These are phyloP conservation scores for Melitaea cinxia DNA, from an alignment of 1,140 invertebrate species.

Conservation along the genomic window DNA sequence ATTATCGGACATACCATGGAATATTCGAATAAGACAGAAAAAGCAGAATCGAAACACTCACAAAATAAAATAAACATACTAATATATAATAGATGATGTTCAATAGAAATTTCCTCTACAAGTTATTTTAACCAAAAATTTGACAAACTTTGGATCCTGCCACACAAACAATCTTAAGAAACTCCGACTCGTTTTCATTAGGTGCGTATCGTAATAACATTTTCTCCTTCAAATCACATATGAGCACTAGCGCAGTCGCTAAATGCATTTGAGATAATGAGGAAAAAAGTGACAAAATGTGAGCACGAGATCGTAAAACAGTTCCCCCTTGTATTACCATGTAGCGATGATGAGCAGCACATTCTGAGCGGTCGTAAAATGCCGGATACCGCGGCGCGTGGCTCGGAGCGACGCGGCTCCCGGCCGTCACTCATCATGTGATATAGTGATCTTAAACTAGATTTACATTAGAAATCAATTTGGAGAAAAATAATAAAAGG, in stretches of 20 bases:
- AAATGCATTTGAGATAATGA: not conserved
- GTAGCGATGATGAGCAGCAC: not conserved
- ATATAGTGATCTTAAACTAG: not conserved
- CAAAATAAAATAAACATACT: too few relatives aligned
- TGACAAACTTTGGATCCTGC: too few relatives aligned
- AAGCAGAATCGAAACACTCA: too few relatives aligned
- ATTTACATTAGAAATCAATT: not conserved
- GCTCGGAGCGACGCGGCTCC: conserved; percentile 4
- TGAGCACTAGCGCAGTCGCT: not conserved
- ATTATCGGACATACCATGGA: too few relatives aligned
- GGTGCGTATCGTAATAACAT: too few relatives aligned
- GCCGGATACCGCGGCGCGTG: conserved; percentile 18
- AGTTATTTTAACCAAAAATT: too few relatives aligned
- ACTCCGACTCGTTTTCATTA: too few relatives aligned
- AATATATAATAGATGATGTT: too few relatives aligned
- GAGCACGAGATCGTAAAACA: not conserved
- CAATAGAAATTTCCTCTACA: too few relatives aligned
- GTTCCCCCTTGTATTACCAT: not conserved
- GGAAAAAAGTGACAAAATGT: not conserved
- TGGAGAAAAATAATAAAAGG: too few relatives aligned
- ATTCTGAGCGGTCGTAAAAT: conserved; percentile 22
- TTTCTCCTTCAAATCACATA: not conserved
- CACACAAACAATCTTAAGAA: too few relatives aligned
- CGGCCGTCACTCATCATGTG: conserved; percentile 4
- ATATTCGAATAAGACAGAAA: too few relatives aligned